These are phyloP conservation scores for Ariopsis seemanni DNA, from an alignment of 2,113 vertebrate genomes.

Conservation along the genomic window DNA sequence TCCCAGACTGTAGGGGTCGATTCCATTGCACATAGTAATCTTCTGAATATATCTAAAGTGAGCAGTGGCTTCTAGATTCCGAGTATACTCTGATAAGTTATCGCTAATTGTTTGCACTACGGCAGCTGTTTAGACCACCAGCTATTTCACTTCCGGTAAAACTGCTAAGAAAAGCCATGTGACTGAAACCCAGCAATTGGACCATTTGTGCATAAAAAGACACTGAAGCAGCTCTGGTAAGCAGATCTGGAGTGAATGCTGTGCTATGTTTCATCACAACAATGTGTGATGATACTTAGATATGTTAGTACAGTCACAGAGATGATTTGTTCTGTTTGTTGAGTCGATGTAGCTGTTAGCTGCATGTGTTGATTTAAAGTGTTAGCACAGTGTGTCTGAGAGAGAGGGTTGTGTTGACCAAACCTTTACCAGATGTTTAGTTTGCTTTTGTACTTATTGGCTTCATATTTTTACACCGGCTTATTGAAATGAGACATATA, in stretches of 20 bases:
- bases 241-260: not conserved
- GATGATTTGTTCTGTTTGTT: conserved; percentile 33
- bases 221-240: not conserved
- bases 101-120: too few species aligned
- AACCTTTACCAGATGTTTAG: conserved; percentile 41
- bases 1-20: too few species aligned
- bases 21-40: too few species aligned
- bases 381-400: conserved; percentile 22
- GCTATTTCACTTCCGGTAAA: too few species aligned
- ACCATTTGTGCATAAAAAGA: too few species aligned
- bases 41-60: too few species aligned
- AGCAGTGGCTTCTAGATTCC: too few species aligned
- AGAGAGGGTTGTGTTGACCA: conserved; percentile 12
- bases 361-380: conserved; percentile 34
- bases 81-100: too few species aligned
- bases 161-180: too few species aligned
- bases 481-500: conserved; percentile 33
- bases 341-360: conserved; percentile 36
- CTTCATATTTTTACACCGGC: not conserved
- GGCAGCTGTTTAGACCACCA: too few species aligned
- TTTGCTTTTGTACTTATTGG: conserved; percentile 9
- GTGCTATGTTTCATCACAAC: conserved; percentile 1
- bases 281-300: not conserved
- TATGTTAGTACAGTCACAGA: conserved; percentile 8
- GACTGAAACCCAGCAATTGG: too few species aligned